Conservation (phyloP, 2,888 invertebrate species). For the Spodoptera exigua region DNA sequence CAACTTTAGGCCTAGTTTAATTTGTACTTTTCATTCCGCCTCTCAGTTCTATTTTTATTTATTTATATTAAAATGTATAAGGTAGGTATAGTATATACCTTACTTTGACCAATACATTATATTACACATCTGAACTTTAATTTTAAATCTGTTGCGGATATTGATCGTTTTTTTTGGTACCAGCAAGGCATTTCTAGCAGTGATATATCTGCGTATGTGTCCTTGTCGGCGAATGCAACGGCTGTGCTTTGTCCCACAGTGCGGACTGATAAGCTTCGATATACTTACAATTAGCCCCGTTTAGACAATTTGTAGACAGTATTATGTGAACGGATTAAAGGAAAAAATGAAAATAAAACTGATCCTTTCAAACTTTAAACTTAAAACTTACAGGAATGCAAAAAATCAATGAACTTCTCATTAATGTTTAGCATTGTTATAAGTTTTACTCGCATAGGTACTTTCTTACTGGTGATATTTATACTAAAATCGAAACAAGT, state of each 20-base stretch:
- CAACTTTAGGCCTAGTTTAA: conserved; percentile 26
- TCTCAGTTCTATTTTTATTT: neutral
- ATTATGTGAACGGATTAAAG: conserved; percentile 5
- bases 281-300: conserved; percentile 64
- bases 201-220: conserved; percentile 70
- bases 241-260: conserved; percentile 81
- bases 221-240: conserved; percentile 85
- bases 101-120: no score
- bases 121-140: neutral
- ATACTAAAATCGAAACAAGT: no score
- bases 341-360: neutral
- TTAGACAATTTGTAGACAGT: conserved; percentile 57
- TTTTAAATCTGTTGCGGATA: neutral
- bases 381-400: no score
- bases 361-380: no score
- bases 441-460: no score
- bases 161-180: conserved; percentile 6
- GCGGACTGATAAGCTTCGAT: conserved; percentile 81
- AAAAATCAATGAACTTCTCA: no score
- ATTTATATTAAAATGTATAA: no score
- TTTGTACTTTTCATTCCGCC: neutral
- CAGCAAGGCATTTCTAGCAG: conserved; percentile 65
- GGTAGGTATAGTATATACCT: no score
- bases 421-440: no score
- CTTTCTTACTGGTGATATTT: no score